Conservation (phyloP, 2,797 vertebrate species). For the Periophthalmus magnuspinnatus region DNA sequence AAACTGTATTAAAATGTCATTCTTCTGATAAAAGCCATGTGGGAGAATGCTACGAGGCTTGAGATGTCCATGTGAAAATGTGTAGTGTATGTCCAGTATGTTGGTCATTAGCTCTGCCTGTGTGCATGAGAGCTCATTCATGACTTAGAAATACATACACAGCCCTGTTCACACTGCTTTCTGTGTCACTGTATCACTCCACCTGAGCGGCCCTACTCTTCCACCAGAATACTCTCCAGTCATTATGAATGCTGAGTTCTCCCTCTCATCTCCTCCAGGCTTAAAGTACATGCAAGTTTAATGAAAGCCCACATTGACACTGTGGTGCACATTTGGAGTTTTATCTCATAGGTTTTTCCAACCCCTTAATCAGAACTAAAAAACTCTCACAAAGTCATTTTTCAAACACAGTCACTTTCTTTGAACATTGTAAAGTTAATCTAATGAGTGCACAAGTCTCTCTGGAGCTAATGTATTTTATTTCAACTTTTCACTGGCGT, state of each 20-base stretch:
- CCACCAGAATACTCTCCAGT: constrained; percentile 25
- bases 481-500: constrained; percentile 37
- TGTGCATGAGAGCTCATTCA: constrained; percentile 41
- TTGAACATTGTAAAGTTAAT: constrained; percentile 36
- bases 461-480: constrained; percentile 41
- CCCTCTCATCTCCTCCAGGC: constrained; percentile 27
- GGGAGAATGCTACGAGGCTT: neutral
- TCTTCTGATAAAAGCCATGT: neutral
- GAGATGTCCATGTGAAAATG: neutral
- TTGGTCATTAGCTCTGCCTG: constrained; percentile 31
- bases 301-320: constrained; percentile 43
- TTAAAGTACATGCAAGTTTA: constrained; percentile 37
- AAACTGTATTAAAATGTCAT: neutral
- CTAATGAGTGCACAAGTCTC: constrained; percentile 47
- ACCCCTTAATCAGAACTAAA: constrained; percentile 39
- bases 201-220: constrained; percentile 20
- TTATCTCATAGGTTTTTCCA: constrained; percentile 42
- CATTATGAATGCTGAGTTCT: constrained; percentile 29
- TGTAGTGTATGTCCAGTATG: neutral
- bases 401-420: constrained; percentile 31
- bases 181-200: constrained; percentile 20
- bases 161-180: constrained; percentile 38
- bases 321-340: constrained; percentile 38
- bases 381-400: constrained; percentile 27
- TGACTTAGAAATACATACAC: constrained; percentile 57